phyloP scores from a whole-genome alignment of 2,888 invertebrate species.

The Xanthia icteritia region DNA sequence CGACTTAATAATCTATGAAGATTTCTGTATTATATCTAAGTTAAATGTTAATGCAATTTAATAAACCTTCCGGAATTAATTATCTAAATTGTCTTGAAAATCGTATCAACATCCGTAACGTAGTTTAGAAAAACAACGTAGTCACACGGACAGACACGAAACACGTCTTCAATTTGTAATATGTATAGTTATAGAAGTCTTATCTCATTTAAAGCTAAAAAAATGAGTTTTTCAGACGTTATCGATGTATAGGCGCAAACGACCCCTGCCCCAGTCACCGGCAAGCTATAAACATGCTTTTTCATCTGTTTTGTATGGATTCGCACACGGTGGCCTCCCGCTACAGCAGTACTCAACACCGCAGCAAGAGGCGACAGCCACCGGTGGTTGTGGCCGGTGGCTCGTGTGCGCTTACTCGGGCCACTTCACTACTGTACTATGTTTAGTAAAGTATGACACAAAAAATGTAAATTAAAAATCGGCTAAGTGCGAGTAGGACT shows the following conservation, averaged over 20 bases:
- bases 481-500: too few species aligned
- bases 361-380: too few species aligned
- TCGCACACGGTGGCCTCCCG: too few species aligned
- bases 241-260: background rate
- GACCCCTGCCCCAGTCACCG: too few species aligned
- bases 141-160: too few species aligned
- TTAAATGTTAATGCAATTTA: background rate
- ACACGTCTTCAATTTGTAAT: background rate
- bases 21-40: background rate
- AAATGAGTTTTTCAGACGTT: background rate
- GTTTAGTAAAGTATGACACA: background rate
- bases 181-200: too few species aligned
- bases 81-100: background rate
- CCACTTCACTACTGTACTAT: background rate
- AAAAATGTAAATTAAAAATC: background rate
- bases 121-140: background rate
- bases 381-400: too few species aligned
- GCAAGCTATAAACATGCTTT: too few species aligned
- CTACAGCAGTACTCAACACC: too few species aligned
- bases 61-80: background rate
- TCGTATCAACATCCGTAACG: background rate
- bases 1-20: background rate
- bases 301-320: too few species aligned
- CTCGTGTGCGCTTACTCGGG: too few species aligned
- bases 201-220: background rate